Evolutionary conservation across 2,888 invertebrate species (phyloP).

Genomic region (Nebria salina): DNA sequence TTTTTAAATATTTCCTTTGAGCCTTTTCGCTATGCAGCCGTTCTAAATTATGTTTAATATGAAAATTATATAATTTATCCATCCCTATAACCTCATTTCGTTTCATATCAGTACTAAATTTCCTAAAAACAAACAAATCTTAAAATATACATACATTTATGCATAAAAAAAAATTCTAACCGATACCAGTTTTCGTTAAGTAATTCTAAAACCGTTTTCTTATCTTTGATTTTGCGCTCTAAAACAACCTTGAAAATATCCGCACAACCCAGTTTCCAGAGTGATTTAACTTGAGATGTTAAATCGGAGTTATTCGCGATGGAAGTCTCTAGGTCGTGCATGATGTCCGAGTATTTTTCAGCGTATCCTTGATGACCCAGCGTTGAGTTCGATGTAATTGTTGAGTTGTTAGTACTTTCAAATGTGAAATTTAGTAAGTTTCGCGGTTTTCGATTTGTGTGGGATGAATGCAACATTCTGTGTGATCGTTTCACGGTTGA

Average conservation of each 20-base stretch:
- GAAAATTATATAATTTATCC: slow-evolving; percentile 31
- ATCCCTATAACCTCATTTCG: slow-evolving; percentile 5
- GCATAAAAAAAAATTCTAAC: neutral
- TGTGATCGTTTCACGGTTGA: slow-evolving; percentile 22
- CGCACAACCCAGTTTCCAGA: slow-evolving; percentile 28
- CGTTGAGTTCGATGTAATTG: slow-evolving; percentile 17
- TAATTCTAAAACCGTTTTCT: slow-evolving; percentile 16
- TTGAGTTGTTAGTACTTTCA: slow-evolving; percentile 15
- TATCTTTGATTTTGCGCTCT: slow-evolving; percentile 23
- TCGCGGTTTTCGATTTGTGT: slow-evolving; percentile 5
- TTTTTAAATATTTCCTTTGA: slow-evolving; percentile 26
- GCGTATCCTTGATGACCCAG: no score
- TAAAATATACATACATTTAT: neutral
- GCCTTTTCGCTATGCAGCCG: slow-evolving; percentile 19
- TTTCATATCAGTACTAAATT: slow-evolving; percentile 13
- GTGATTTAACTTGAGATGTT: slow-evolving; percentile 2
- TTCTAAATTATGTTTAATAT: slow-evolving; percentile 29
- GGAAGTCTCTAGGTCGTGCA: slow-evolving; percentile 11
- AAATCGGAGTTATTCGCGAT: slow-evolving; percentile 12
- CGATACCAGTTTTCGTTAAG: slow-evolving; percentile 11
- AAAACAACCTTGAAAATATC: slow-evolving; percentile 23
- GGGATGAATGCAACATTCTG: neutral
- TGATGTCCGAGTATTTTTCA: slow-evolving; percentile 20
- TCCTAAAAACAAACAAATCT: neutral
- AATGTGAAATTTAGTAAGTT: slow-evolving; percentile 23